Percentiles rank a stretch among this genome's conserved stretches.
Evolutionary conservation across 2,113 vertebrate species (phyloP).

Genomic region (Donacobius atricapilla): DNA sequence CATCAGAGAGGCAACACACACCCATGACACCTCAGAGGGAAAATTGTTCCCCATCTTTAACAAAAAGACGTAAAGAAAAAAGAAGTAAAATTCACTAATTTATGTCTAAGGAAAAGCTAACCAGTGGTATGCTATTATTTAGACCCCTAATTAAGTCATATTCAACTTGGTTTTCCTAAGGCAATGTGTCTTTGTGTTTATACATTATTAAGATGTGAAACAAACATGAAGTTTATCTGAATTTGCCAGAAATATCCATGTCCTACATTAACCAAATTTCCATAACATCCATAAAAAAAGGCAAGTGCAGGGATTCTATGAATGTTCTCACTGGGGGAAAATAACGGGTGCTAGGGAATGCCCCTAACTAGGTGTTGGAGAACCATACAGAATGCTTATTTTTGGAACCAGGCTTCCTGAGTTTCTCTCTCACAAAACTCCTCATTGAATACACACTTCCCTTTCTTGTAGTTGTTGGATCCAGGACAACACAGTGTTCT

Average conservation of each 20-base stretch:
- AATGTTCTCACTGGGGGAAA: not conserved
- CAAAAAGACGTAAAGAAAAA: not conserved
- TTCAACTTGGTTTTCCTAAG: not conserved
- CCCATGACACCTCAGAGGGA: not conserved
- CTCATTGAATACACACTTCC: not conserved
- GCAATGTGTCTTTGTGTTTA: not conserved
- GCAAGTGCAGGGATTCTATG: not conserved
- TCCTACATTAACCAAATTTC: not conserved
- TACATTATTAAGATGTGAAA: not conserved
- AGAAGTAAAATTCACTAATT: not conserved
- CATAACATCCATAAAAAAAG: not conserved
- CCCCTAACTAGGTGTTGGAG: not conserved
- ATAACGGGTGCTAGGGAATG: rapidly evolving
- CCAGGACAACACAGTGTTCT: slow-evolving; percentile 73
- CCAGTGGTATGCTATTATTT: not conserved
- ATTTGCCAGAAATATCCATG: not conserved
- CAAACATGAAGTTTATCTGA: not conserved
- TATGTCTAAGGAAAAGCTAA: slow-evolving; percentile 8
- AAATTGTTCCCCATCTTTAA: not conserved
- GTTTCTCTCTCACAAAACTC: not conserved
- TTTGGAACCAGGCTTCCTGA: not conserved
- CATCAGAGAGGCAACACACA: not conserved
- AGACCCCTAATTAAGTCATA: not conserved
- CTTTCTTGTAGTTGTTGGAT: slow-evolving; percentile 86
- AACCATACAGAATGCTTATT: not conserved